Percentiles rank a stretch among this genome's conserved stretches.
Evolutionary conservation across 2,113 vertebrate genomes (phyloP).

Genomic region (Panthera leo): DNA sequence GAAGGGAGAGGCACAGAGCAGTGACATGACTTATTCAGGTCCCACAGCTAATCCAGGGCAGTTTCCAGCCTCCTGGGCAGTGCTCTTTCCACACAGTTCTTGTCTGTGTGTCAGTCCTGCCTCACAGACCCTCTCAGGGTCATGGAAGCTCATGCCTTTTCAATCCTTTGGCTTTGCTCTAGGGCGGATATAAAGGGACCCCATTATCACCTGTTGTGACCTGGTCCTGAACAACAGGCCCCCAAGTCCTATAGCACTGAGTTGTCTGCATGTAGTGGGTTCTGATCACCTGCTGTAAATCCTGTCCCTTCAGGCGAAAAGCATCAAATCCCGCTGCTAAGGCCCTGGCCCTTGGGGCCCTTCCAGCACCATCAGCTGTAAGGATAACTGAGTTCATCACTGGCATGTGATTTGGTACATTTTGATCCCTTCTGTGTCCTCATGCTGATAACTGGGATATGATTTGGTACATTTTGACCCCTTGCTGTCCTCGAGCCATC

Average conservation of each 20-base stretch:
- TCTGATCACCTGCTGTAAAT: not conserved
- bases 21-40: not conserved
- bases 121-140: not conserved
- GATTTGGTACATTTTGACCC: not conserved
- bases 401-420: not conserved
- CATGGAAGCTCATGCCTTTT: not conserved
- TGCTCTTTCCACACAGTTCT: not conserved
- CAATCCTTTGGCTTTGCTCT: not conserved
- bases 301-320: not conserved
- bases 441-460: not conserved
- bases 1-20: not conserved
- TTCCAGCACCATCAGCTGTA: not conserved
- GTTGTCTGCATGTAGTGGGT: not conserved
- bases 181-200: not conserved
- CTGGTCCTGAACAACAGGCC: not conserved
- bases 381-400: not conserved
- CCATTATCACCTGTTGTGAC: not conserved
- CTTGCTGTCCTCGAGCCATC: not conserved
- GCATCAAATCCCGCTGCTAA: not conserved
- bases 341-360: not conserved
- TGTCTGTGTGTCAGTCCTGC: not conserved
- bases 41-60: not conserved
- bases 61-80: not conserved
- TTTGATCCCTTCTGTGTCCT: not conserved
- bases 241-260: not conserved